Base-by-base conservation (phyloP, 2,888 invertebrate species). In the Ashinkailepas kermadecensis region DNA sequence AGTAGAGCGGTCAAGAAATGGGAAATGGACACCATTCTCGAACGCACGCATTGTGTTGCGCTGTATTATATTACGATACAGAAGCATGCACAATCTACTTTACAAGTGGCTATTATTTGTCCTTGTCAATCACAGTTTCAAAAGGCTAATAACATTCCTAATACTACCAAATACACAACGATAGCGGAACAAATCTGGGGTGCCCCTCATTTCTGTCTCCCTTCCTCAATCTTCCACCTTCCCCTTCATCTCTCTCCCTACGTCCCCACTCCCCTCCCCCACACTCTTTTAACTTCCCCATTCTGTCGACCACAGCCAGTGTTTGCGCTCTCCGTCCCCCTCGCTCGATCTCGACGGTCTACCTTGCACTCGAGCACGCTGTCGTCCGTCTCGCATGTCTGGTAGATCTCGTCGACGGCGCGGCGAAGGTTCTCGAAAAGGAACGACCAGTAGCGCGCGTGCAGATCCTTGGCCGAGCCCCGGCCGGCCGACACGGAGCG, bases 381-480 rank as follows among this genome's bases (percentile, higher is more conserved):
- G 87, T 97, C 96, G 88, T 97, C 97, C 83, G 93, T 92, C 88
- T 97, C 96, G 83, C 98, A 98, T 0, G 97, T 97, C 87, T 94
- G 95, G 88, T 98, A 98, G 84, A 99, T 95, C 88, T 96, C 96
- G 85, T 96, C 96, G 78, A 96, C 95, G 65, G 97, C 95, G 85
- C 96, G 89, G 87, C 96, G 94, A 81, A 99, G 89, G 88, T 97
- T 97, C 64, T 97, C 97, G 88, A 98, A 97, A 80, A 98, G 89
- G 85, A 96, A 91, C 0, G 96, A 96, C 99, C 98, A 99, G 87
- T 98, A 97, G 67, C 97, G 82, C 21, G 83, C 84, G 67, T 83
- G 80, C 62, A 84, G 74, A 56, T 56, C 74, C 74, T 74, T 74
- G 74, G 74, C 74, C 21, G 74, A 54, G 74, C 74, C 74, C 1